Base-by-base conservation (phyloP, 1,140 invertebrate species). In the Calliopsis andreniformis region DNA sequence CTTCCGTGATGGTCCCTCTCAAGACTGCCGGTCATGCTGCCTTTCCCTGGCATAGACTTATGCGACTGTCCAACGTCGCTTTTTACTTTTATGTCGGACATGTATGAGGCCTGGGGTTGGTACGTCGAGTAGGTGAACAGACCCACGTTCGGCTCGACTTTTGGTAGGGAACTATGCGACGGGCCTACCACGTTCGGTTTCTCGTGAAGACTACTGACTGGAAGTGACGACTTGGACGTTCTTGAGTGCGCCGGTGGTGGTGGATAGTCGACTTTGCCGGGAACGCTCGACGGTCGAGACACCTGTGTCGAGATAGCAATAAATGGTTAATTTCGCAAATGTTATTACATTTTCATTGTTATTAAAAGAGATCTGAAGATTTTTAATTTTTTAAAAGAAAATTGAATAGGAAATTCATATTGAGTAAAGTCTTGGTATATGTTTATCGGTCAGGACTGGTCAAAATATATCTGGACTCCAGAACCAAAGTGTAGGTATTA, bases 121-220 rank as follows among this genome's bases (percentile, higher is more conserved):
- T 95, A 95, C 16, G 93, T 92, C 67, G 94, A 93, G 89, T 95
- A 96, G 32, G 94, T 94, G 87, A 95, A 96, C 56, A 95, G 89
- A 76, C 93, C 95, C 80, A 96, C 95, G 87, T 95, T 96, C 5
- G 96, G 94, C 87, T 97, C 95, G 28, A 94, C 94, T 89, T 96
- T 95, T 43, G 94, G 94, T 32, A 95, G 88, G n/a, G 92, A 88
- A 63, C 93, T 90, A 89, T 95, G 94, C 20, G 87, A 79, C 16
- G 90, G 84, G 1, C 89, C 90, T 0, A 91, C 86, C 18, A 88
- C 85, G 55, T 85, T 76, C 2, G 85, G 71, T 87, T 95, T 95
- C 49, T 95, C 94, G 83, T 89, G 90, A 16, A 87, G 75, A 43
- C 80, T 70, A n/a, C 82, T 75, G 5, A 89, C 89, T 59, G 89